Percentiles rank a stretch among this genome's conserved stretches.
Evolutionary conservation across 2,888 invertebrate genomes (phyloP).

Genomic region (Brenthis ino): DNA sequence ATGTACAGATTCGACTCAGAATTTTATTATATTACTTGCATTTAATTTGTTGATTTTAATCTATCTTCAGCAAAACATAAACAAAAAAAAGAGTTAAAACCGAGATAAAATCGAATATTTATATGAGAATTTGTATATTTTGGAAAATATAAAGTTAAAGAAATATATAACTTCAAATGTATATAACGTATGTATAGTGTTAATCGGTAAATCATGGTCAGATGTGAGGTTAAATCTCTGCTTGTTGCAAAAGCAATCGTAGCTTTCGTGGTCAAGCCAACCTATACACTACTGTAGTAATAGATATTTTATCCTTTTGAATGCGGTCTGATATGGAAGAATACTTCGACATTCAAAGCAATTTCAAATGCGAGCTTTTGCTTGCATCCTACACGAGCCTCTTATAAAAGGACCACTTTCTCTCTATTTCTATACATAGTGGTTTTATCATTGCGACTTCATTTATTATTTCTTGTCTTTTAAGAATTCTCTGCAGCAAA

Average conservation of each 20-base stretch:
- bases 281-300: constrained; percentile 35
- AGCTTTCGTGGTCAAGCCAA: constrained; percentile 37
- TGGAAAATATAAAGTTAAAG: too few relatives aligned
- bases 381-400: constrained; percentile 33
- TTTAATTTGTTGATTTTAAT: too few relatives aligned
- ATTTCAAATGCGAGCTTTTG: constrained; percentile 38
- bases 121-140: too few relatives aligned
- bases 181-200: not conserved
- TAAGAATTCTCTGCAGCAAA: not conserved
- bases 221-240: constrained; percentile 33
- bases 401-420: constrained; percentile 36
- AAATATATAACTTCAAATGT: not conserved
- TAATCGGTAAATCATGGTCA: constrained; percentile 24
- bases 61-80: too few relatives aligned
- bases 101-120: too few relatives aligned
- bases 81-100: too few relatives aligned
- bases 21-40: too few relatives aligned
- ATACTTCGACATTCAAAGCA: constrained; percentile 39
- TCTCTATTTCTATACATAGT: constrained; percentile 31
- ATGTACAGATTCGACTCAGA: too few relatives aligned
- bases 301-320: constrained; percentile 41
- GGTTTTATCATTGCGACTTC: constrained; percentile 28
- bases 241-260: constrained; percentile 40
- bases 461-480: constrained; percentile 24
- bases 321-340: constrained; percentile 40